Conservation (phyloP, 2,797 vertebrate genomes). For the Anas georgica region DNA sequence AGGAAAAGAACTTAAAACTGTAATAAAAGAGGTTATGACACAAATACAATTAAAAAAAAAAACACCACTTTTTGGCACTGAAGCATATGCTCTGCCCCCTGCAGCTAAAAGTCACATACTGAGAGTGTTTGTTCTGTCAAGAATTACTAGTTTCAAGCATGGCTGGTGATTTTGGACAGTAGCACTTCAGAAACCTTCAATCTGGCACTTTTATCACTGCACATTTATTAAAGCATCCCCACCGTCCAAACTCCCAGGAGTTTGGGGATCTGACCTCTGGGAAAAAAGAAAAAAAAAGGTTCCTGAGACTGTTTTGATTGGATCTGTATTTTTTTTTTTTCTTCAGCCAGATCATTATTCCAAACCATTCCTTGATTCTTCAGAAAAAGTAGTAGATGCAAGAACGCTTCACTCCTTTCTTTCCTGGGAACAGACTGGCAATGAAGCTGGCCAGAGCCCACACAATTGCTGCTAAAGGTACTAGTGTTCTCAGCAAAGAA, state of each 20-base stretch:
- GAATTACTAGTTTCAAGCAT: constrained; percentile 72
- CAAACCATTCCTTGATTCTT: background rate
- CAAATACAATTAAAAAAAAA: constrained; percentile 25
- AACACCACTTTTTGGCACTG: constrained; percentile 34
- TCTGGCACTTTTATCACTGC: constrained; percentile 65
- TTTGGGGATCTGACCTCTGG: constrained; percentile 47
- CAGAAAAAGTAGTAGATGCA: background rate
- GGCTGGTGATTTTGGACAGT: constrained; percentile 75
- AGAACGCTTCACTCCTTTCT: background rate
- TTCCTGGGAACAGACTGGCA: background rate
- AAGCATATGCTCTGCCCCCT: constrained; percentile 71
- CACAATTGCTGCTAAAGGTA: background rate
- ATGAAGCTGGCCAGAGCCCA: background rate
- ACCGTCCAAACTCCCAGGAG: constrained; percentile 52
- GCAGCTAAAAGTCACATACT: constrained; percentile 72
- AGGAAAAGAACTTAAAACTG: constrained; percentile 30
- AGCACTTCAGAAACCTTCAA: constrained; percentile 75
- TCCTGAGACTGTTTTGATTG: background rate
- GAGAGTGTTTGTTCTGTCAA: constrained; percentile 66
- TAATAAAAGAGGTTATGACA: constrained; percentile 59
- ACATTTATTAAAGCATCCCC: constrained; percentile 68
- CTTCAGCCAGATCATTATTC: background rate
- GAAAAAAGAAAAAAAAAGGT: constrained; percentile 21
- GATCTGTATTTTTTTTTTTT: background rate
- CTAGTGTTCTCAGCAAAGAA: background rate